Base-by-base conservation (phyloP, 2,888 invertebrate species). In the Lithosia quadra region DNA sequence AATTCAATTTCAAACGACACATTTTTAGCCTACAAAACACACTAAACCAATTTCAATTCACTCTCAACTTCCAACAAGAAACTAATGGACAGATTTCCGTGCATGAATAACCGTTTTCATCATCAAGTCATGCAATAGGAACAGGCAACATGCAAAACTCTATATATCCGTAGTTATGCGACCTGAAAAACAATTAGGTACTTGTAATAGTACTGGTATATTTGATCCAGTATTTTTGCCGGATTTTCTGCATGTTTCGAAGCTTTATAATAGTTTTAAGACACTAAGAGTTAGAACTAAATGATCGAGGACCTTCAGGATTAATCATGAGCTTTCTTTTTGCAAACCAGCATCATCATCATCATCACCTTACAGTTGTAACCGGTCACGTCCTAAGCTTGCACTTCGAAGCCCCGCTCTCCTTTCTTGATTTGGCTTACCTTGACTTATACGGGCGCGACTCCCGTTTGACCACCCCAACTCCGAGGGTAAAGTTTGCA, bases 1-100 rank as follows among this genome's bases (percentile, higher is more conserved):
- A 57, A 63, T 67, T 57, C 58, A 67, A 67, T 63, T 58, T 70
- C 63, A 55, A 70, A 53, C 62, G 33, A 21, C n/a, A 62, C 21
- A 62, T 63, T 62, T 66, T 65, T 63, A 66, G 18, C 28, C 21
- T 28, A 43, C 28, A 58, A 67, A 18, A 61, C 5, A 57, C 49
- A 57, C 18, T 56, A 7, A 61, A 66, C 39, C 39, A 61, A 55
- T 36, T 36, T 34, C 53, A 66, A 60, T 66, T 60, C 60, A 60
- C 24, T 53, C 55, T 53, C 22, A 53, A 34, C 59, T 33, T 10
- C 49, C 36, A 18, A 49, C 53, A 24, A 65, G 55, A 55, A 61
- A 56, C 39, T 56, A 61, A 62, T 67, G 39, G 21, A 21, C n/a
- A 24, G 24, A 15, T 56, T 24, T 18, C 56, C 21, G 56, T 56